These are phyloP conservation scores for Sinotaia quadrata DNA, from an alignment of 2,888 invertebrate genomes.

Conservation along the genomic window DNA sequence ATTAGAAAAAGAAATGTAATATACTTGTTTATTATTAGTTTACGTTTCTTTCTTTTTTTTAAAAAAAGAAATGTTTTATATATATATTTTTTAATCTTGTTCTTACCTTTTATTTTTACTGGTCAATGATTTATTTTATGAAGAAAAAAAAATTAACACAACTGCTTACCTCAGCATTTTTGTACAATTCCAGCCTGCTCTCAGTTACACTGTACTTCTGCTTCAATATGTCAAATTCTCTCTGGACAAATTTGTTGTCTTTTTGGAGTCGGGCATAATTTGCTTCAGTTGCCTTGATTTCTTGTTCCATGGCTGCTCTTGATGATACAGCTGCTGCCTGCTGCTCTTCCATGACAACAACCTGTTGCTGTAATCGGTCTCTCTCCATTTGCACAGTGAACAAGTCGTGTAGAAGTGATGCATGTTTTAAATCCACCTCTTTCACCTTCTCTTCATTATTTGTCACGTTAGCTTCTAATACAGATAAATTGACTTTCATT, in stretches of 20 bases:
- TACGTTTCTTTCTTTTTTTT: no score
- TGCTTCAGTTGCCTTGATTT: conserved; percentile 9
- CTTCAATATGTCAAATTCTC: not conserved
- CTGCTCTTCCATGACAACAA: conserved; percentile 18
- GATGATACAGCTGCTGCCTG: conserved; percentile 9
- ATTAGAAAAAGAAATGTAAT: no score
- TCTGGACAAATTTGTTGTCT: not conserved
- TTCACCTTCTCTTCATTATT: conserved; percentile 9
- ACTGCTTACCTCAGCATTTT: not conserved
- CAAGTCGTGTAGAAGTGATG: conserved; percentile 3
- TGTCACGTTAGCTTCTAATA: not conserved
- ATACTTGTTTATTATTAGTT: no score
- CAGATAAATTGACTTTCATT: not conserved
- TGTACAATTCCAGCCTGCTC: conserved; percentile 21
- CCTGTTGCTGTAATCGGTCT: conserved; percentile 21
- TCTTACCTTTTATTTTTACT: no score
- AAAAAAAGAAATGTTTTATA: no score
- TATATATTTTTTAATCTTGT: no score
- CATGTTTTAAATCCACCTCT: conserved; percentile 1
- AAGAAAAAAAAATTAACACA: not conserved
- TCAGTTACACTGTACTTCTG: conserved; percentile 6
- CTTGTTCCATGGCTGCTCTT: conserved; percentile 14
- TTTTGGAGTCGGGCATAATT: not conserved
- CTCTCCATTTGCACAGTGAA: conserved; percentile 7
- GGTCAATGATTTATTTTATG: no score